These are phyloP conservation scores for Grantiella picta DNA, from an alignment of 2,113 vertebrate genomes.

Conservation along the genomic window DNA sequence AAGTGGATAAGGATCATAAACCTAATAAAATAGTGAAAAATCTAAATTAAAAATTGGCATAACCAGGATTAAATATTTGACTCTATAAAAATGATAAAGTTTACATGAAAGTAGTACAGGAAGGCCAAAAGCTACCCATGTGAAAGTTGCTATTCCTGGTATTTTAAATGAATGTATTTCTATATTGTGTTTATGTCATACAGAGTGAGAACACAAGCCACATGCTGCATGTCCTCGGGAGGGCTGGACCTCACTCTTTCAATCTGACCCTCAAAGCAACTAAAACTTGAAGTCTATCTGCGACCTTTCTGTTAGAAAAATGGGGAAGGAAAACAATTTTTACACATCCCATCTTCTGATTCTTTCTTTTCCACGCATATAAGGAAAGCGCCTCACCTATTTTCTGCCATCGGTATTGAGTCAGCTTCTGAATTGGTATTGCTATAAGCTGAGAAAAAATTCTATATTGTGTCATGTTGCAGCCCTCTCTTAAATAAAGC, in stretches of 20 bases:
- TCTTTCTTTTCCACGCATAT: not conserved
- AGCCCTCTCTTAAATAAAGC: not conserved
- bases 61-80: not conserved
- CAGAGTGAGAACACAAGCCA: not conserved
- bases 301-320: not conserved
- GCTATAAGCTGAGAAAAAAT: not conserved
- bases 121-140: fast-evolving
- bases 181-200: not conserved
- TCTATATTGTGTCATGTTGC: not conserved
- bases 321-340: not conserved
- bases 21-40: not conserved
- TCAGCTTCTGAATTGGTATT: not conserved
- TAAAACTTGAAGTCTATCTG: not conserved
- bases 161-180: not conserved
- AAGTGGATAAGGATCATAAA: not conserved
- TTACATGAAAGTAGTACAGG: not conserved
- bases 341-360: not conserved
- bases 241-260: not conserved
- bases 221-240: not conserved
- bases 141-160: not conserved
- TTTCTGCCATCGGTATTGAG: not conserved
- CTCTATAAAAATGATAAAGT: not conserved
- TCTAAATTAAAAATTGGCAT: not conserved
- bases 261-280: not conserved
- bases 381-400: not conserved